Conservation (phyloP, 1,140 invertebrate genomes). For the Drosophila tristis region DNA sequence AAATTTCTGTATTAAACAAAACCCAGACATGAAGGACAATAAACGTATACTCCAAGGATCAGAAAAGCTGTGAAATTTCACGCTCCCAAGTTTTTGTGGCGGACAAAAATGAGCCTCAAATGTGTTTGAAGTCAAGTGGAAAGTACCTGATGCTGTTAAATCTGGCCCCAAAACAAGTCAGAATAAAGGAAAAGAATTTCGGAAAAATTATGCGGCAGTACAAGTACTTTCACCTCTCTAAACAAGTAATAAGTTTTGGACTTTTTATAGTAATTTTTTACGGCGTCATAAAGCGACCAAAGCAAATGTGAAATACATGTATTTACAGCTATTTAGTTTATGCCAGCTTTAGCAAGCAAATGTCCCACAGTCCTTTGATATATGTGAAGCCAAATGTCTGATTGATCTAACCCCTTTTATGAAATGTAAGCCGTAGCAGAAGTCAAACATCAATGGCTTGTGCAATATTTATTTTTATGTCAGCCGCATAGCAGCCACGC, state of each 20-base stretch:
- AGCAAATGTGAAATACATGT: conserved; percentile 19
- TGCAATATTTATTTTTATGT: conserved; percentile 37
- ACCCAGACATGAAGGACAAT: too few species aligned
- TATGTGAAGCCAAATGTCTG: not conserved
- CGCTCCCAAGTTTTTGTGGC: conserved; percentile 39
- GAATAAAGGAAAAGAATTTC: conserved; percentile 4
- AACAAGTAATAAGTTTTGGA: conserved; percentile 38
- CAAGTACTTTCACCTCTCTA: conserved; percentile 36
- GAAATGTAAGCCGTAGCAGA: not conserved
- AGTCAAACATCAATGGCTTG: conserved; percentile 23
- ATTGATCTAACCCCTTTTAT: not conserved
- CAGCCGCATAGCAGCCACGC: conserved; percentile 5
- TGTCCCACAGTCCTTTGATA: not conserved
- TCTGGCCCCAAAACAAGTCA: conserved; percentile 25
- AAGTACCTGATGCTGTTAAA: conserved; percentile 17
- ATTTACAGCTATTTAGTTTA: conserved; percentile 7
- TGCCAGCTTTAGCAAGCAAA: not conserved
- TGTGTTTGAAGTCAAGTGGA: conserved; percentile 18
- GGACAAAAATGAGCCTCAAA: conserved; percentile 34
- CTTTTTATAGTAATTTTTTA: conserved; percentile 19
- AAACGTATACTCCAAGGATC: too few species aligned
- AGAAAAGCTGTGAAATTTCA: conserved; percentile 44
- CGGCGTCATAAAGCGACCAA: conserved; percentile 16
- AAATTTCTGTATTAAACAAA: not conserved
- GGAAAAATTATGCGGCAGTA: conserved; percentile 13